Base-by-base conservation (phyloP, 2,888 invertebrate species). In the Thyatira batis region DNA sequence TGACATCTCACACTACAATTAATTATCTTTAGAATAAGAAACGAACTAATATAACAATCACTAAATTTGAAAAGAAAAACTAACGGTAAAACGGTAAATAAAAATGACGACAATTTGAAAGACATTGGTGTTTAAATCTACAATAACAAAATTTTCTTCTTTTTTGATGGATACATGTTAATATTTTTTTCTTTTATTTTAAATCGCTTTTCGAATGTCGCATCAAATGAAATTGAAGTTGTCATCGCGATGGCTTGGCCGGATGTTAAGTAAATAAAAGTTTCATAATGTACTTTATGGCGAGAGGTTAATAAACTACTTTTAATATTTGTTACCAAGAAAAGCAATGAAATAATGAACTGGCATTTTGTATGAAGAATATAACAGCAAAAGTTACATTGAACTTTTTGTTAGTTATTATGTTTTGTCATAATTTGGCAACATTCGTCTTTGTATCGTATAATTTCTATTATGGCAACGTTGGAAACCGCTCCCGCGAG, bases 71-170 rank as follows among this genome's bases (percentile, higher is more conserved):
- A 84, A 80, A 82, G 82, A 85, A 78, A 83, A 84, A 85, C 78
- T 84, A 86, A 84, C 76, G 83, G 86, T 90, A 89, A 89, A 89
- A 87, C 76, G 83, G 82, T 84, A 79, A 88, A 83, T 87, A 91
- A 84, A 90, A 89, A 89, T 81, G 84, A 86, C 81, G 85, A 87
- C 86, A 90, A 89, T 88, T 90, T 90, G 83, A 88, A 87, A 89
- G 85, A 85, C 87, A 88, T 91, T 87, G 78, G 81, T 80, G 79
- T 81, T 89, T 88, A 87, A 91, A 90, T 89, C 87, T 89, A 87
- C 84, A 84, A 85, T 89, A 87, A 86, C 82, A 90, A 89, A 89
- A 84, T 90, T 89, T 91, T 88, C 78, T 82, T 84, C 84, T 85
- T 89, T 89, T 89, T 87, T 89, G 90, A 90, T 85, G 81, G 90